Evolutionary conservation across 2,888 invertebrate genomes (phyloP).

Genomic region (Ganaspis brasiliensis): DNA sequence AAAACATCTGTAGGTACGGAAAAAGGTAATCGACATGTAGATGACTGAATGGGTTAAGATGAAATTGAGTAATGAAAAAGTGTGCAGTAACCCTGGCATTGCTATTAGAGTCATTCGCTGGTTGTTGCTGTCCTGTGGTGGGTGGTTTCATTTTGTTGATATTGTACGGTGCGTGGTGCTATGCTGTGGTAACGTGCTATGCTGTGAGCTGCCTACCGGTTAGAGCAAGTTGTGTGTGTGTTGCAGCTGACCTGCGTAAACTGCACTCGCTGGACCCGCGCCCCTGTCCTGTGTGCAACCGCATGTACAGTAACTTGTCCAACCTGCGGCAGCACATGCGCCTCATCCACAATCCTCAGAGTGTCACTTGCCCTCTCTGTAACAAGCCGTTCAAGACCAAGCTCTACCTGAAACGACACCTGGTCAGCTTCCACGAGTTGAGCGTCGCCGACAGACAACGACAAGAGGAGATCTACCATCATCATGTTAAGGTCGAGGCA

Average conservation of each 20-base stretch:
- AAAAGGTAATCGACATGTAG: too few relatives aligned
- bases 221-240: conserved; percentile 81
- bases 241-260: conserved; percentile 81
- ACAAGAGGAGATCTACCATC: conserved; percentile 79
- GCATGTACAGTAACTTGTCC: conserved; percentile 85
- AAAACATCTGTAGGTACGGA: too few relatives aligned
- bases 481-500: conserved; percentile 72
- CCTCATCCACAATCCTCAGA: conserved; percentile 85
- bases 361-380: conserved; percentile 84
- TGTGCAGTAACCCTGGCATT: conserved; percentile 72
- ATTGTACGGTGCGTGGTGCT: conserved; percentile 67
- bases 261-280: conserved; percentile 83
- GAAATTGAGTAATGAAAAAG: conserved; percentile 51
- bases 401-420: conserved; percentile 84
- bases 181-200: conserved; percentile 71
- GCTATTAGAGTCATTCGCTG: conserved; percentile 79
- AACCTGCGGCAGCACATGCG: conserved; percentile 86
- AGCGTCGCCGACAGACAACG: conserved; percentile 77
- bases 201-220: conserved; percentile 74
- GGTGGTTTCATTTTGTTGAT: conserved; percentile 73
- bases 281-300: conserved; percentile 85
- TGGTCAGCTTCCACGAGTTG: conserved; percentile 83
- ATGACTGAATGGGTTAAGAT: conserved; percentile 5
- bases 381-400: conserved; percentile 85
- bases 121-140: conserved; percentile 81